Evolutionary conservation across 2,113 vertebrate genomes (phyloP), one percentile per base, ranked within the genome.

Genomic region (Salvelinus namaycush): DNA sequence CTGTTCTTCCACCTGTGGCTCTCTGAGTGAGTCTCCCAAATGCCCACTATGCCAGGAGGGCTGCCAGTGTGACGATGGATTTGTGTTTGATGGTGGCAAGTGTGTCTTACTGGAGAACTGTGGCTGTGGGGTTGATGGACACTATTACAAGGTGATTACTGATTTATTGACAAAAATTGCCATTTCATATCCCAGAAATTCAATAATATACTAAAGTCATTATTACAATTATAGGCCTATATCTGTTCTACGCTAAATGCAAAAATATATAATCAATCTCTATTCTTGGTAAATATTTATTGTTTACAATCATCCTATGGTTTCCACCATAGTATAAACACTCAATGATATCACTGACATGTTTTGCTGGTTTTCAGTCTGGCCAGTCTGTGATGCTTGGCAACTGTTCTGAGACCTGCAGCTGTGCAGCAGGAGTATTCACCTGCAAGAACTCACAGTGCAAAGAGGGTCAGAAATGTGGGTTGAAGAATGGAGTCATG

Each of bases 11-110:
- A 81, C 79, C 70, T 93, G 92, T 75, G 84, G 68, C 14, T 87
- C 81, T 2, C 68, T 90, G 16, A 76, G 67, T 13, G 70, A 73
- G 3, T 76, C 84, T 48, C 70, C 60, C 2, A 71, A 24, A 34
- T 88, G 87, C n/a, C 79, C 87, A 13, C 29, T 3, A n/a, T 93
- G 91, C 29, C 79, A 87, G 3, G 92, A 94, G 84, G 93, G 92
- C 39, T 92, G 89, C 69, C 79, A 91, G 60, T 94, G 91, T 78
- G 77, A 89, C 22, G 59, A 77, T 1, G 90, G 90, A 12, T 89
- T 86, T 62, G 82, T 90, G 69, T 86, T 82, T 24, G 90, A 85
- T 14, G 79, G 88, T 3, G 82, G 75, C 0, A 44, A 74, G 12
- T 93, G 88, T 24, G 84, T 85, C 6, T 80, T 87, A n/a, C n/a